Percentiles rank a stretch among this genome's conserved stretches.
These are phyloP conservation scores for Hyposoter didymator DNA, from an alignment of 2,888 invertebrate species.

Conservation along the genomic window DNA sequence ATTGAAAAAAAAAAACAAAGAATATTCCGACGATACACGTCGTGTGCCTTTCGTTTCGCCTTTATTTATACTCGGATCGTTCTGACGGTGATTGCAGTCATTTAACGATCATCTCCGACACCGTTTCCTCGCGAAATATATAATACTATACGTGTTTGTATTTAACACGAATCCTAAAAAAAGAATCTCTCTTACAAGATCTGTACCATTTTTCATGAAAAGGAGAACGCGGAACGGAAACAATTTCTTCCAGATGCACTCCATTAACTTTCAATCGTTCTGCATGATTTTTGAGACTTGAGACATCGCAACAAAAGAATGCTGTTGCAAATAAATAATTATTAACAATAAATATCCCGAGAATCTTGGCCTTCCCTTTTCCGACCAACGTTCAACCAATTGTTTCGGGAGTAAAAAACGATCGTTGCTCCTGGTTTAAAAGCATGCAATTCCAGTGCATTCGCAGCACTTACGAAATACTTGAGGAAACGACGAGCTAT, in stretches of 20 bases:
- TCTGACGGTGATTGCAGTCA: slow-evolving; percentile 56
- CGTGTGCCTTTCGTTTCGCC: slow-evolving; percentile 56
- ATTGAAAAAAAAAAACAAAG: neutral
- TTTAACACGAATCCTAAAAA: slow-evolving; percentile 8
- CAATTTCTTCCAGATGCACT: slow-evolving; percentile 16
- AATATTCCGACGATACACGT: slow-evolving; percentile 15
- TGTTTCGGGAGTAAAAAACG: no score
- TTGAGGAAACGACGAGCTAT: no score
- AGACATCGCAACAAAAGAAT: neutral
- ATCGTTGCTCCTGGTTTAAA: no score
- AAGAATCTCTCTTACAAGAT: slow-evolving; percentile 18
- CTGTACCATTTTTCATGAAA: slow-evolving; percentile 41
- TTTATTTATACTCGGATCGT: slow-evolving; percentile 38
- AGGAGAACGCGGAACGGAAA: slow-evolving; percentile 35
- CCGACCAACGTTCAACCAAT: no score
- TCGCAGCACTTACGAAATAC: no score
- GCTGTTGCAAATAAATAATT: neutral
- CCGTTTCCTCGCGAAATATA: slow-evolving; percentile 44
- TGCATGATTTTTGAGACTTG: neutral
- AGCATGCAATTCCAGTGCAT: no score
- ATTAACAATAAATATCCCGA: neutral
- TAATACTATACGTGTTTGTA: slow-evolving; percentile 6
- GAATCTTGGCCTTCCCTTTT: no score
- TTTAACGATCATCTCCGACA: slow-evolving; percentile 60
- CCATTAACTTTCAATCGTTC: neutral